phyloP scores from a whole-genome alignment of 2,797 vertebrate genomes.

The Poeciliopsis paucimaculata region DNA sequence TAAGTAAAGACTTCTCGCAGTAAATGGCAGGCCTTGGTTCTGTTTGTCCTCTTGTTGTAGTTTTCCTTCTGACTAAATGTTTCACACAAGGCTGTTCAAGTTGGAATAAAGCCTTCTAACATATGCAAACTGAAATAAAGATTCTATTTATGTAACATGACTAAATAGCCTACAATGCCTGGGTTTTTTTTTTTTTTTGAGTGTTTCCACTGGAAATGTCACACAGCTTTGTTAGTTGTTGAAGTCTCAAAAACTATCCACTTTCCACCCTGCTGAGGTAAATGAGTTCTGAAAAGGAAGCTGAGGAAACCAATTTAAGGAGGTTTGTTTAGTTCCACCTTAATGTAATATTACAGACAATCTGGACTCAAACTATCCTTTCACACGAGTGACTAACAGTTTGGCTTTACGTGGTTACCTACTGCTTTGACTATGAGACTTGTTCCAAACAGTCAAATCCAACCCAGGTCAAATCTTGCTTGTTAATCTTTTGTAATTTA shows the following conservation, averaged over 20 bases:
- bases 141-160: slow-evolving; percentile 67
- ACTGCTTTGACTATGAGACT: not conserved
- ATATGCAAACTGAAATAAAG: slow-evolving; percentile 63
- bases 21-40: slow-evolving; percentile 5
- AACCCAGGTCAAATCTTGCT: not conserved
- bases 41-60: slow-evolving; percentile 25
- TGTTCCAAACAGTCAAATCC: not conserved
- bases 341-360: not conserved
- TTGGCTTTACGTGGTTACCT: not conserved
- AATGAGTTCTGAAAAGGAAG: not conserved
- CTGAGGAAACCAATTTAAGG: not conserved
- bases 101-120: slow-evolving; percentile 26
- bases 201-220: not conserved
- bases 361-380: not conserved
- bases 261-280: not conserved
- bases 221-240: not conserved
- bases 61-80: slow-evolving; percentile 16
- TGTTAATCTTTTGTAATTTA: not conserved
- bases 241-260: not conserved
- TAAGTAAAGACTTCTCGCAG: not conserved
- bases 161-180: not conserved
- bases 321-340: not conserved
- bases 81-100: slow-evolving; percentile 23
- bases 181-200: slow-evolving; percentile 4
- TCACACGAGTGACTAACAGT: not conserved